Evolutionary conservation across 2,797 vertebrate genomes (phyloP).

Genomic region (Salmo trutta): DNA sequence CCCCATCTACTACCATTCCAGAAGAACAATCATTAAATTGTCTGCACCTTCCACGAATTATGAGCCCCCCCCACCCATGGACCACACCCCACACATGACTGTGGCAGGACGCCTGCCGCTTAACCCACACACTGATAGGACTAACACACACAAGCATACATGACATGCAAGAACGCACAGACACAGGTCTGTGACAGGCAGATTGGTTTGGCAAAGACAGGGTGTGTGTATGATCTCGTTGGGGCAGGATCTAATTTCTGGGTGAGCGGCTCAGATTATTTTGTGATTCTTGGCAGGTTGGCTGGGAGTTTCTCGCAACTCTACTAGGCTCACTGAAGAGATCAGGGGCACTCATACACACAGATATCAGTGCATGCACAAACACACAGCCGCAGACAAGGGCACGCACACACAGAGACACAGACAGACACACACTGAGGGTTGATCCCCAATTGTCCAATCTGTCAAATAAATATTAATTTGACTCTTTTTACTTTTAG

Average conservation of each 20-base stretch:
- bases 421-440: constrained; percentile 36
- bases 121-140: too few relatives aligned
- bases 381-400: too few relatives aligned
- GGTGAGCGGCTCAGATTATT: not conserved
- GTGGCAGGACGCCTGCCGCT: not conserved
- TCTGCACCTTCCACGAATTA: not conserved
- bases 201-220: constrained; percentile 42
- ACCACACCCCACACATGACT: not conserved
- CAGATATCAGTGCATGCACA: too few relatives aligned
- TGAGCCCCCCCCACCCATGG: too few relatives aligned
- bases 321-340: constrained; percentile 49
- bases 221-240: constrained; percentile 45
- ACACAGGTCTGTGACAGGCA: constrained; percentile 36
- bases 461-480: constrained; percentile 59
- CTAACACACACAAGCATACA: too few relatives aligned
- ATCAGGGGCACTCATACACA: too few relatives aligned
- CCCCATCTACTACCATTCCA: not conserved
- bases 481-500: constrained; percentile 60
- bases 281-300: constrained; percentile 1
- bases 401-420: too few relatives aligned
- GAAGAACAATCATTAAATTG: not conserved
- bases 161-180: not conserved
- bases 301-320: constrained; percentile 29
- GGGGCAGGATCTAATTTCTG: constrained; percentile 59
- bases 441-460: constrained; percentile 59